Evolutionary conservation across 1,140 invertebrate species (phyloP).

Genomic region (Tribolium castaneum): DNA sequence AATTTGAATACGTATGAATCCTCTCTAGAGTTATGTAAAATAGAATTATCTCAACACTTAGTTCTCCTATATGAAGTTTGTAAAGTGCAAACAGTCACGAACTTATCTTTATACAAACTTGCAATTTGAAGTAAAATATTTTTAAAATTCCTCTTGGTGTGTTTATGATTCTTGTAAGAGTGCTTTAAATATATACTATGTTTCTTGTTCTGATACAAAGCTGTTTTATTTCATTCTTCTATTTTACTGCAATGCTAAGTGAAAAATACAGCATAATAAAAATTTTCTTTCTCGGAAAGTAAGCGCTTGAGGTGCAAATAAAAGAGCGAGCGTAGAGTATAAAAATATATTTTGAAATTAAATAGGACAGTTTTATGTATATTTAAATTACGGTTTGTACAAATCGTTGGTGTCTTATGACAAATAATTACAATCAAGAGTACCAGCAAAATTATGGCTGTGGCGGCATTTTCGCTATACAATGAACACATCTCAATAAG

Average conservation of each 20-base stretch:
- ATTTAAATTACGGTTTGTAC: constrained; percentile 34
- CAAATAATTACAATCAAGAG: constrained; percentile 25
- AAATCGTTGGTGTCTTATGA: constrained; percentile 11
- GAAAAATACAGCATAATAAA: constrained; percentile 11
- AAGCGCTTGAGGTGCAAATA: neutral
- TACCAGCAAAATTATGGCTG: constrained; percentile 16
- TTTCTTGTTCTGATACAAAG: neutral
- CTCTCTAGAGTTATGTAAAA: neutral
- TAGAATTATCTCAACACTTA: neutral
- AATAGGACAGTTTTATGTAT: constrained; percentile 34
- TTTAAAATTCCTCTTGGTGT: neutral
- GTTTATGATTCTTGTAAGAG: neutral
- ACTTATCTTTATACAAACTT: too few relatives aligned
- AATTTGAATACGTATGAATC: neutral
- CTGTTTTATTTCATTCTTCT: neutral
- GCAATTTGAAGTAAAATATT: neutral
- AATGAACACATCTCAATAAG: constrained; percentile 35
- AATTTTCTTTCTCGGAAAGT: neutral
- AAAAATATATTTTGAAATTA: constrained; percentile 31
- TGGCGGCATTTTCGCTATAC: constrained; percentile 23
- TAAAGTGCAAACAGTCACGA: neutral
- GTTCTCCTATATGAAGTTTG: neutral
- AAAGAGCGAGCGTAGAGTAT: neutral
- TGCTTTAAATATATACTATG: neutral
- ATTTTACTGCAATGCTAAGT: neutral